These are phyloP conservation scores for Pseudeuparius sepicola DNA, from an alignment of 2,888 invertebrate species.

Conservation along the genomic window DNA sequence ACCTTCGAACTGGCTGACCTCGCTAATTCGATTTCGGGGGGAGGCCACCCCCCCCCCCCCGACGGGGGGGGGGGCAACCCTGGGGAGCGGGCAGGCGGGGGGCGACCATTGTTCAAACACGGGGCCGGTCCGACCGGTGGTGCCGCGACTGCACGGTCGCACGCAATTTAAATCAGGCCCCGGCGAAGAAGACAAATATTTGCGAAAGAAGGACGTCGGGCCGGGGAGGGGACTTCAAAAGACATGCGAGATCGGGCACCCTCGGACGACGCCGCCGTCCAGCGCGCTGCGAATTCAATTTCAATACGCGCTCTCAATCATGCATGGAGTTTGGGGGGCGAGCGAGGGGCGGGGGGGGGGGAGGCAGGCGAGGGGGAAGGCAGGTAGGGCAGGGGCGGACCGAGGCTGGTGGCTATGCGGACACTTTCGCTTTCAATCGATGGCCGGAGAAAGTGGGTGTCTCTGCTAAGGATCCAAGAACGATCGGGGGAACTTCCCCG, in stretches of 20 bases:
- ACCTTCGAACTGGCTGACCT: too few species aligned
- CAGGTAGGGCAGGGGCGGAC: slow-evolving; percentile 7
- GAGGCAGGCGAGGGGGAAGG: slow-evolving; percentile 19
- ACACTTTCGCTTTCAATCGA: too few species aligned
- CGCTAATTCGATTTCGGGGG: neutral
- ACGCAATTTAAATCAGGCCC: slow-evolving; percentile 30
- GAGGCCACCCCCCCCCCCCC: neutral
- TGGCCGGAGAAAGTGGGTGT: too few species aligned
- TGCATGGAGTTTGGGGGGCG: slow-evolving; percentile 35
- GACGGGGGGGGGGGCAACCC: too few species aligned
- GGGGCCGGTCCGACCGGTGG: too few species aligned
- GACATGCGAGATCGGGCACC: slow-evolving; percentile 4
- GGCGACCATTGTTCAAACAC: too few species aligned
- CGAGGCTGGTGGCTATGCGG: slow-evolving; percentile 18
- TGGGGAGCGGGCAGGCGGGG: too few species aligned
- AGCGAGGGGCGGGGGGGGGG: slow-evolving; percentile 26
- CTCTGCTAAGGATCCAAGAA: too few species aligned
- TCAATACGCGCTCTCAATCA: slow-evolving; percentile 42
- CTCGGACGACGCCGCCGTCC: too few species aligned
- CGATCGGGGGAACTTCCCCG: too few species aligned
- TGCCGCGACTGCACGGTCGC: too few species aligned
- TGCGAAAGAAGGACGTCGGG: slow-evolving; percentile 24
- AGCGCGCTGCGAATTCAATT: slow-evolving; percentile 41
- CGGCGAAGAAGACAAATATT: slow-evolving; percentile 30
- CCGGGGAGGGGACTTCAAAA: slow-evolving; percentile 7